These are phyloP conservation scores for Riptortus pedestris DNA, from an alignment of 1,140 invertebrate genomes.

Conservation along the genomic window DNA sequence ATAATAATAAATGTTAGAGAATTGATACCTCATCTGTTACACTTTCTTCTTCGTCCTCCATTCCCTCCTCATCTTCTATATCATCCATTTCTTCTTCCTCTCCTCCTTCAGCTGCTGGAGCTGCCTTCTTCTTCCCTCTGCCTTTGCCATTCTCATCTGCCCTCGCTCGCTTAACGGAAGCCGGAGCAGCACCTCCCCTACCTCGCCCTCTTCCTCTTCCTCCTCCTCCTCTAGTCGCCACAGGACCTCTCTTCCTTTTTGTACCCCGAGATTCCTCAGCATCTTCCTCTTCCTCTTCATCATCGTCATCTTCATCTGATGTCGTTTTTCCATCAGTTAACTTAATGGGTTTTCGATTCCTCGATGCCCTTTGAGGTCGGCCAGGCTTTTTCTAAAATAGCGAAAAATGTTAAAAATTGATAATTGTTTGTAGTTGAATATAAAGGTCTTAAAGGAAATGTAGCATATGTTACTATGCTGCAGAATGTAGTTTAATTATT, in stretches of 20 bases:
- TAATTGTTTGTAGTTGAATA: too few species aligned
- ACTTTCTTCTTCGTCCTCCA: slow-evolving; percentile 9
- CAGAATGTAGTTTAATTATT: too few species aligned
- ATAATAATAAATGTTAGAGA: too few species aligned
- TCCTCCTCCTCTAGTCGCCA: background rate
- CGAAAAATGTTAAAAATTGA: too few species aligned
- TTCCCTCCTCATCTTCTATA: slow-evolving; percentile 18
- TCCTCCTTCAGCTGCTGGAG: background rate
- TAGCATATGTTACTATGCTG: too few species aligned
- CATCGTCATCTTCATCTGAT: slow-evolving; percentile 1
- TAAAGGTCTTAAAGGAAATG: too few species aligned
- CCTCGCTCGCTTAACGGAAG: background rate
- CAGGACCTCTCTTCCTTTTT: slow-evolving; percentile 2
- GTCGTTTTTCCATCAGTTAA: slow-evolving; percentile 1
- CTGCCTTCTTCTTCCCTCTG: slow-evolving; percentile 16
- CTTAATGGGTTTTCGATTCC: background rate
- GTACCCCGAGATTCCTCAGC: background rate
- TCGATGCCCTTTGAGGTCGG: background rate
- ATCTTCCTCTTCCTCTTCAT: slow-evolving; percentile 4
- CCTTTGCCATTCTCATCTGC: slow-evolving; percentile 14
- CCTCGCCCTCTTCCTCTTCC: background rate
- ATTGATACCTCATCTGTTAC: background rate
- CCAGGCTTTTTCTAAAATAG: slow-evolving; percentile 8
- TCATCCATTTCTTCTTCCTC: slow-evolving; percentile 25
- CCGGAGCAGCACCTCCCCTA: background rate